Evolutionary conservation across 1,140 invertebrate species (phyloP), one percentile per base, ranked within the genome.

Genomic region (Monomorium pharaonis): DNA sequence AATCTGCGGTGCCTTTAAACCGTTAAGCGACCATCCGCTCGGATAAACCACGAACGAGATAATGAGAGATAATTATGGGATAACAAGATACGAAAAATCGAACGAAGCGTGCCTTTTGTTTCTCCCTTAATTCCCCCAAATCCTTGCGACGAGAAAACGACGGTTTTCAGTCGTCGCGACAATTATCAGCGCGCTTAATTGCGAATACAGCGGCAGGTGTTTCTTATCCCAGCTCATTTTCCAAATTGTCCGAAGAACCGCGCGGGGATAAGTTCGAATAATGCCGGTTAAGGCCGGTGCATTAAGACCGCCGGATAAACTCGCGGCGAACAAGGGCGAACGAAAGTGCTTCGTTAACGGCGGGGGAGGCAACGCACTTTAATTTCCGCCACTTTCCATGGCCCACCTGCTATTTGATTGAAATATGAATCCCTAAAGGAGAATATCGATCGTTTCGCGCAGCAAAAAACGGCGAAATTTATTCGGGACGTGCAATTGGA

Each of bases 181-280:
- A 72, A 86, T 86, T 54, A 74, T 70, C 63, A 54, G 18, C 21
- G 47, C 47, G 54, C 54, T 81, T 86, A 84, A 86, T 83, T 63
- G 77, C 56, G 58, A 63, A 86, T 81, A 83, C 65, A 81, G 65
- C 51, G 85, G 30, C 85, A 86, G 85, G 67, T 86, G 85, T 86
- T 81, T 62, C 58, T 86, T 83, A 83, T 84, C 85, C 77, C 63
- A 44, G 67, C 85, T 83, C 85, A 83, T 86, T 83, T 72, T 83
- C 85, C 78, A 83, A 86, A 86, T 86, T 86, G 85, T 84, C 78
- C 65, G 58, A 83, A 74, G 78, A 81, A 83, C 65, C 63, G 80
- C 37, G 54, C 27, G 33, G 37, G 76, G 42, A 74, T 70, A 84
- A 69, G 67, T 83, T 70, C 58, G 60, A 54, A 62, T 67, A 75